A percentile compares a stretch with the other conserved stretches of the same genome.
These are phyloP conservation scores for Delichon dasypus DNA, from an alignment of 2,797 vertebrate species.

Conservation along the genomic window DNA sequence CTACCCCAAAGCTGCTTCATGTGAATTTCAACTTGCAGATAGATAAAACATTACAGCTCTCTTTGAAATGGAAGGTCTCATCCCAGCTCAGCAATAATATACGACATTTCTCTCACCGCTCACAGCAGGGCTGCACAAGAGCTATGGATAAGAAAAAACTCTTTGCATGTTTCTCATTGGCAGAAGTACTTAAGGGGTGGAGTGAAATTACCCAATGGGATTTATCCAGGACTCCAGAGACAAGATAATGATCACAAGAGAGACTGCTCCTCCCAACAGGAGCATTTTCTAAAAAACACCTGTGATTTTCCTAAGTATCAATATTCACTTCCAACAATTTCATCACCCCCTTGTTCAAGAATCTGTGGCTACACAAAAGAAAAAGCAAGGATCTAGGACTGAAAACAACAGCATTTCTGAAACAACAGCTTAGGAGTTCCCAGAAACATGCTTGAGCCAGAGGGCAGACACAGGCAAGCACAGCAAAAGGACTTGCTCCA, in stretches of 20 bases:
- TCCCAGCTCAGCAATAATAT: not conserved
- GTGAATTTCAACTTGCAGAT: not conserved
- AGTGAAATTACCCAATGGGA: not conserved
- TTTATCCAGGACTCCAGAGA: not conserved
- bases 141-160: conserved; percentile 12
- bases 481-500: not conserved
- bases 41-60: not conserved
- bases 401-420: conserved; percentile 9
- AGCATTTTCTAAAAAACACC: not conserved
- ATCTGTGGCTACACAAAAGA: not conserved
- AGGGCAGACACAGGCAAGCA: not conserved
- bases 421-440: not conserved
- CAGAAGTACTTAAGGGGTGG: not conserved
- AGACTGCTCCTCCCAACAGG: not conserved
- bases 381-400: not conserved
- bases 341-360: not conserved
- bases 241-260: not conserved
- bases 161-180: not conserved
- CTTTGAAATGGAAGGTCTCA: not conserved
- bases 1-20: not conserved
- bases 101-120: not conserved
- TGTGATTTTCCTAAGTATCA: not conserved
- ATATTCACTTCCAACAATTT: not conserved
- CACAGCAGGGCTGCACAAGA: conserved; percentile 11
- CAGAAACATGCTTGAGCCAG: not conserved